Conservation (phyloP, 2,113 vertebrate genomes). For the Hucho hucho region DNA sequence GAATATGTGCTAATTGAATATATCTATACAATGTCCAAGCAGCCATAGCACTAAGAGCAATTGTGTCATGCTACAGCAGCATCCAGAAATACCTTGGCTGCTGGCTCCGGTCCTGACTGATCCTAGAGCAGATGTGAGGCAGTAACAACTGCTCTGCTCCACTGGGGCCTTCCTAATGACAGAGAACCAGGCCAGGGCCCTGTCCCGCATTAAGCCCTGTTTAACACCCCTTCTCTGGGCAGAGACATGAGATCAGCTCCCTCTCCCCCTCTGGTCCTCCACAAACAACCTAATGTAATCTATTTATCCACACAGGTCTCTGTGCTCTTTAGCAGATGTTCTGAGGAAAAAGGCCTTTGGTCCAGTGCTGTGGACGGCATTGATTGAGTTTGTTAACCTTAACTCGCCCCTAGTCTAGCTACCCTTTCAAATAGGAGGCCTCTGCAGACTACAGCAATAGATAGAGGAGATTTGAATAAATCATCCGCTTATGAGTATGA, state of each 20-base stretch:
- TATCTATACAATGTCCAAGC: background rate
- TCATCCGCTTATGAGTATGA: background rate
- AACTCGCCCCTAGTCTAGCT: background rate
- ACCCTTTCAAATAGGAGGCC: background rate
- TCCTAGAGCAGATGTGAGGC: background rate
- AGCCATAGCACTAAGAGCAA: background rate
- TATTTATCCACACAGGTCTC: constrained; percentile 4
- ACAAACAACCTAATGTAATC: background rate
- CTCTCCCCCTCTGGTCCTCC: background rate
- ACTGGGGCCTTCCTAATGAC: background rate
- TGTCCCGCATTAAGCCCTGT: background rate
- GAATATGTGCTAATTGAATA: background rate
- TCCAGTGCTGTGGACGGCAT: too few relatives aligned
- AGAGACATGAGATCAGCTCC: background rate
- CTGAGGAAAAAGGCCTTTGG: too few relatives aligned
- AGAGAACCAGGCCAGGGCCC: background rate
- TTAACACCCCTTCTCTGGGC: background rate
- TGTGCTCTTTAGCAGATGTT: background rate
- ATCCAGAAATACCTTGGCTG: background rate
- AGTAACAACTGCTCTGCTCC: background rate
- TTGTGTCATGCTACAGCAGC: background rate
- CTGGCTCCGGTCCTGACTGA: background rate
- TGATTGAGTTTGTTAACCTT: background rate
- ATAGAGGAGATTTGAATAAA: background rate
- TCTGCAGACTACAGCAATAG: background rate